Evolutionary conservation across 2,113 vertebrate genomes (phyloP).

Genomic region (Prionailurus viverrinus): DNA sequence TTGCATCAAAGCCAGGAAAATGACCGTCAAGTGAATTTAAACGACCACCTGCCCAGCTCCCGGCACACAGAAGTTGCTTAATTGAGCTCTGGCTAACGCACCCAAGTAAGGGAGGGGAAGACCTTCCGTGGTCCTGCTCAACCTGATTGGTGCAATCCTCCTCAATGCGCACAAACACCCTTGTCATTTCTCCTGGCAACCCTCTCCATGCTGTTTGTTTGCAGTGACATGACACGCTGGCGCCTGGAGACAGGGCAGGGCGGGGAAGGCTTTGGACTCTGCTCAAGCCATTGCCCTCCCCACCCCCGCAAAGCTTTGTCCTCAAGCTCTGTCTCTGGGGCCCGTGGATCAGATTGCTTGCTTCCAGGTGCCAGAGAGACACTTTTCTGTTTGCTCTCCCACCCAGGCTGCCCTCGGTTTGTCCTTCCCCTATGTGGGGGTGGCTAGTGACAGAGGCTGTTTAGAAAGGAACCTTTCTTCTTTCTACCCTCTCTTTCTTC

Average conservation of each 20-base stretch:
- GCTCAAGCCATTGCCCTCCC: slow-evolving; percentile 17
- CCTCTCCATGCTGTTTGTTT: slow-evolving; percentile 70
- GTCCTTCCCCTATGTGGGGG: slow-evolving; percentile 52
- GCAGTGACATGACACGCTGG: slow-evolving; percentile 67
- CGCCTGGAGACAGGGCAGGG: slow-evolving; percentile 67
- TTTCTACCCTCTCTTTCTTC: not conserved
- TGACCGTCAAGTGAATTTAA: slow-evolving; percentile 33
- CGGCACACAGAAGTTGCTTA: not conserved
- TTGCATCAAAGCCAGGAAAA: not conserved
- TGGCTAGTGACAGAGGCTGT: slow-evolving; percentile 57
- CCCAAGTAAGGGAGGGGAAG: not conserved
- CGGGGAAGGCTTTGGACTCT: slow-evolving; percentile 65
- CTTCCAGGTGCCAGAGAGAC: slow-evolving; percentile 77
- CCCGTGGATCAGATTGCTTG: slow-evolving; percentile 70
- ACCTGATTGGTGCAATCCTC: slow-evolving; percentile 35
- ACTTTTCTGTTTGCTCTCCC: slow-evolving; percentile 75
- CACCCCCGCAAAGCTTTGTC: slow-evolving; percentile 63
- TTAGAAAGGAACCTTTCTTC: slow-evolving; percentile 73
- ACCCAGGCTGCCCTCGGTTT: slow-evolving; percentile 59
- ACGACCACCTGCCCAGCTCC: not conserved
- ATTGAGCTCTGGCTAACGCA: slow-evolving; percentile 17
- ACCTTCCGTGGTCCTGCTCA: not conserved
- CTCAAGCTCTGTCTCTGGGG: slow-evolving; percentile 56
- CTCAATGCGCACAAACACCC: slow-evolving; percentile 52
- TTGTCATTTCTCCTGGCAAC: slow-evolving; percentile 73